Evolutionary conservation across 1,140 invertebrate genomes (phyloP).

Genomic region (Aphis gossypii): DNA sequence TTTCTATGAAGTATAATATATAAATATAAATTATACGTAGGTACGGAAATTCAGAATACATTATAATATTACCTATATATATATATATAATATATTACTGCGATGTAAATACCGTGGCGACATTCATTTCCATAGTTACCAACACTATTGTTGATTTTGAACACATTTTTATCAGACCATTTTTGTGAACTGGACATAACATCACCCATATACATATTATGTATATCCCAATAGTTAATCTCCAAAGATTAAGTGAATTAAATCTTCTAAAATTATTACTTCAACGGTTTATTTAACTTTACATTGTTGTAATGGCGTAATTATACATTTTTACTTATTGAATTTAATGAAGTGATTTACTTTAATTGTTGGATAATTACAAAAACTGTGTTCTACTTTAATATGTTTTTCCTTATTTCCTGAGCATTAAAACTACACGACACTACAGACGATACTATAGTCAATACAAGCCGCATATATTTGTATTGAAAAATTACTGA

Average conservation of each 20-base stretch:
- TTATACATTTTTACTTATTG: background rate
- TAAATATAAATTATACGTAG: no score
- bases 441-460: background rate
- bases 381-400: background rate
- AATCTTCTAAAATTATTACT: background rate
- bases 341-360: background rate
- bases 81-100: no score
- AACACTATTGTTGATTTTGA: background rate
- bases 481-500: background rate
- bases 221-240: background rate
- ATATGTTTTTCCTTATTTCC: background rate
- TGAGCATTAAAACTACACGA: background rate
- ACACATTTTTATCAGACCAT: background rate
- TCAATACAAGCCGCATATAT: background rate
- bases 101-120: background rate
- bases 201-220: background rate
- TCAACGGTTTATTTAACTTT: background rate
- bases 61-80: no score
- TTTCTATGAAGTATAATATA: no score
- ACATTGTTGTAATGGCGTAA: no score
- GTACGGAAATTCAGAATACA: no score
- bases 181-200: background rate
- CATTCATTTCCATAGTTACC: background rate
- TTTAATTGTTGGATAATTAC: background rate
- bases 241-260: background rate